Conservation (phyloP, 2,113 vertebrate genomes). For the Furnarius figulus region DNA sequence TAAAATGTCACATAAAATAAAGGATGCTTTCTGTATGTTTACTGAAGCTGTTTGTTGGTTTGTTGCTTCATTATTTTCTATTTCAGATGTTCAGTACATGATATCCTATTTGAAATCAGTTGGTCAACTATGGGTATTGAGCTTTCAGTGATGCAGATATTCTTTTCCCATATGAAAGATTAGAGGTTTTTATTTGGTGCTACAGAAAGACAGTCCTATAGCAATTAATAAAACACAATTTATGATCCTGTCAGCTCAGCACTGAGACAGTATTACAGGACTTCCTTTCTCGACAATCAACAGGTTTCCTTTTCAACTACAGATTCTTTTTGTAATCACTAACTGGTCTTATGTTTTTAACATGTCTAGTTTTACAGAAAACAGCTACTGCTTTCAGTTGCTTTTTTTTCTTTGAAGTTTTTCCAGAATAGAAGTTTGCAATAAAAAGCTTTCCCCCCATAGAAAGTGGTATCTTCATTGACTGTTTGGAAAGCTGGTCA, state of each 20-base stretch:
- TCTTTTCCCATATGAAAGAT: not conserved
- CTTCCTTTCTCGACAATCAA: slow-evolving; percentile 21
- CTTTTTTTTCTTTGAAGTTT: not conserved
- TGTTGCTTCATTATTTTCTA: not conserved
- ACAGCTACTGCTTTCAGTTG: not conserved
- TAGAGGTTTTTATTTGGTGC: not conserved
- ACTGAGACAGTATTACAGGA: not conserved
- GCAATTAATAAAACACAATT: slow-evolving; percentile 41
- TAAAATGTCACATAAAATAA: not conserved
- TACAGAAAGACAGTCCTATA: not conserved
- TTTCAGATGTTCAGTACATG: not conserved
- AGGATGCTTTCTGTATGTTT: not conserved
- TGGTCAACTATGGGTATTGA: not conserved
- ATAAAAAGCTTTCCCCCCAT: not conserved
- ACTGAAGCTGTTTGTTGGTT: not conserved
- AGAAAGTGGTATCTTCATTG: not conserved
- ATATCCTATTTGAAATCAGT: not conserved
- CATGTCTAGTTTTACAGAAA: not conserved
- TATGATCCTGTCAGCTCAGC: not conserved
- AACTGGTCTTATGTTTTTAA: not conserved
- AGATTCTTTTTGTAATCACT: not conserved
- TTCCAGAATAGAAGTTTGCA: not conserved
- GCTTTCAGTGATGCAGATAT: not conserved
- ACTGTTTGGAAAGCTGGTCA: not conserved
- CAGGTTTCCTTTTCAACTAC: not conserved